Base-by-base conservation (phyloP, 2,797 vertebrate genomes). In the Falco concolor region DNA sequence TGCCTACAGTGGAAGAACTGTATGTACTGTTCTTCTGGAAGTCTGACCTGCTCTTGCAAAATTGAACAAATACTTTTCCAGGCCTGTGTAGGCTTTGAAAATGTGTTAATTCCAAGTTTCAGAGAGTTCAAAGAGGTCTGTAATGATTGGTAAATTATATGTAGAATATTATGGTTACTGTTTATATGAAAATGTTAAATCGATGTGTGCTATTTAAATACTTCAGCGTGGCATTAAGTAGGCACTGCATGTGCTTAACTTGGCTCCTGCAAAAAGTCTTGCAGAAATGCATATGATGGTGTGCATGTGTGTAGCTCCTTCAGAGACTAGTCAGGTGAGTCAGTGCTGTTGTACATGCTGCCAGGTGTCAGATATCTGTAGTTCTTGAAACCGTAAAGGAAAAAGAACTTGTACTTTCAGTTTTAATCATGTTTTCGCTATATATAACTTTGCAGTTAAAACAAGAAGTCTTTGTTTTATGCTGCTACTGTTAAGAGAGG, bases 1-100 rank as follows among this genome's bases (percentile, higher is more conserved):
- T 6, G 6, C 19, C 45, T 23, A 27, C 81, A 75, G 40, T 40
- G 56, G 56, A 73, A 80, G 34, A 77, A 65, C n/a, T 2, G 0
- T 18, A 12, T 36, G 15, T 61, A 42, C 52, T 57, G 6, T 92
- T 68, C 63, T 70, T 61, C 72, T 76, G 30, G 25, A 40, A 68
- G 30, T 23, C 32, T 75, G 21, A 14, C 23, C n/a, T 44, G 13
- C 32, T 65, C 25, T 76, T 40, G 22, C 72, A 69, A 53, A 88
- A 73, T 44, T 67, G 34, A 87, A 45, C 36, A 88, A 82, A 82
- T 86, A 65, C 32, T 82, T 88, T 89, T 63, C 22, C 21, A 68
- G 50, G 54, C 60, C n/a, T 53, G 4, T 0, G 1, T 16, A 27
- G 42, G 13, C 42, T 90, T 88, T 77, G 67, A 56, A 86, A 92